Evolutionary conservation across 2,113 vertebrate genomes (phyloP), one percentile per base, ranked within the genome.

Genomic region (Cyphomyrus plagiostoma): DNA sequence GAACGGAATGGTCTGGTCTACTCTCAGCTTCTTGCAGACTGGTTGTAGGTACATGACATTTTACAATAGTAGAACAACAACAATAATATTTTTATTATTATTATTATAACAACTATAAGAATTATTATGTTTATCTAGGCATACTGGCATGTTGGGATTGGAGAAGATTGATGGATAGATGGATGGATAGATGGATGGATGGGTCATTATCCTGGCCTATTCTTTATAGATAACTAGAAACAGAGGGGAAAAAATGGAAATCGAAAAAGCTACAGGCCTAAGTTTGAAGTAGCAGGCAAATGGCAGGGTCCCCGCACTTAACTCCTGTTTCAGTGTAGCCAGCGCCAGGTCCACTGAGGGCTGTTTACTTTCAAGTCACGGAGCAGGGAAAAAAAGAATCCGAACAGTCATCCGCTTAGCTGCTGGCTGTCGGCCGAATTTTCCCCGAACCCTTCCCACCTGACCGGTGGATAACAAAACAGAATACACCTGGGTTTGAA

Each of bases 391-490:
- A 26, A 21, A n/a, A 45, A 42, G 8, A 66, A 45, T 62, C 9
- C 3, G 53, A 88, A 66, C 30, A 88, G 56, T 88, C 85, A 56
- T n/a, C 3, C 35, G 39, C 30, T 88, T 58, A 62, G 87, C 53
- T 19, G 19, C 17, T 66, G 30, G 87, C 87, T 46, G 56, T 62
- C 87, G 58, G 56, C 30, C 87, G 26, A 19, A 21, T 58, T 21
- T 45, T 0, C 21, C 50, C 50, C 39, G 2, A 8, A 13, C 52
- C 39, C 5, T 13, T 42, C 87, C 30, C 87, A 58, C 87, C 52
- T 30, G 56, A n/a, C 52, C 35, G 21, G 87, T 46, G 56, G 87
- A 88, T 88, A 88, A 88, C 87, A 45, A 66, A 66, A 88, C 23
- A 53, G 56, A 88, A 66, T 39, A 66, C 87, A 66, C 87, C 87